Conservation (phyloP, 2,888 invertebrate genomes). For the Oasisia sp. region DNA sequence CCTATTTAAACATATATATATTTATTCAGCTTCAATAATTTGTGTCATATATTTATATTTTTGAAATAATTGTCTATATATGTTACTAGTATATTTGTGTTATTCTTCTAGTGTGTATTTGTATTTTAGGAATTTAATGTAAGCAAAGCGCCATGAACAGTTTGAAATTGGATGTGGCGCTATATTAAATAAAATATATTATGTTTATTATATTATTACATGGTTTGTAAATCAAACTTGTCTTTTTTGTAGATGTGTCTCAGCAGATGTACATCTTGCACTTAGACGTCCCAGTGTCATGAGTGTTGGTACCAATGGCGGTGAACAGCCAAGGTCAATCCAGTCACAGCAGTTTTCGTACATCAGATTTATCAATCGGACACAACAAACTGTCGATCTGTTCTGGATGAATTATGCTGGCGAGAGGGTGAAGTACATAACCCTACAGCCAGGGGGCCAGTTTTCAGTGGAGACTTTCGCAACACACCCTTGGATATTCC, state of each 20-base stretch:
- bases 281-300: not conserved
- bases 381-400: not conserved
- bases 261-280: not conserved
- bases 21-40: no score
- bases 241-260: not conserved
- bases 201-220: no score
- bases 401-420: not conserved
- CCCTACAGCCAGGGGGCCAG: not conserved
- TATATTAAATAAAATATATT: no score
- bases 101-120: no score
- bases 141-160: no score
- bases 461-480: not conserved
- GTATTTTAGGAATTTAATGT: no score
- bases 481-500: constrained; percentile 6
- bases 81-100: no score
- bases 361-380: not conserved
- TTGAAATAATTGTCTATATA: no score
- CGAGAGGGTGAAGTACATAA: not conserved
- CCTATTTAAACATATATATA: no score
- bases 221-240: not conserved
- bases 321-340: not conserved
- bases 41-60: no score
- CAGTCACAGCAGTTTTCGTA: not conserved
- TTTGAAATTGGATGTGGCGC: no score
- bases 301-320: not conserved